Evolutionary conservation across 1,140 invertebrate genomes (phyloP).

Genomic region (Reticulitermes speratus): DNA sequence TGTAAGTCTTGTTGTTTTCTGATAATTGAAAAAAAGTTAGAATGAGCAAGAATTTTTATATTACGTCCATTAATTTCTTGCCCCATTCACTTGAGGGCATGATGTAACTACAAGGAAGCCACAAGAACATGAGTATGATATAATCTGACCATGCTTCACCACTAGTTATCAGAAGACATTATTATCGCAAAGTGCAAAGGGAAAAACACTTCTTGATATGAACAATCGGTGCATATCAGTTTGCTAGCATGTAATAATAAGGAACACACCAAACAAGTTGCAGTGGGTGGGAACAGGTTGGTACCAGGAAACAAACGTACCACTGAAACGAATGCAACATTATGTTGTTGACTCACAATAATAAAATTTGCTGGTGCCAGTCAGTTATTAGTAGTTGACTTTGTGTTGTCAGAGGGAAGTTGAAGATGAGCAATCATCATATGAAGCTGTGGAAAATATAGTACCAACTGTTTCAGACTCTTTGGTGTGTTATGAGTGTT

Average conservation of each 20-base stretch:
- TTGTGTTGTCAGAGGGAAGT: constrained; percentile 22
- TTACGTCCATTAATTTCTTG: too few species aligned
- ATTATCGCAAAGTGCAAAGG: neutral
- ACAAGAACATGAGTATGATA: too few species aligned
- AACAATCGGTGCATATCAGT: constrained; percentile 10
- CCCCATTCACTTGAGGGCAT: too few species aligned
- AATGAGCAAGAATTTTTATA: too few species aligned
- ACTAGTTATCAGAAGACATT: neutral
- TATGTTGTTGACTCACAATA: neutral
- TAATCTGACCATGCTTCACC: neutral
- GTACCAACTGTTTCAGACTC: neutral
- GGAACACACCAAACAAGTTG: neutral
- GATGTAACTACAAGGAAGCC: too few species aligned
- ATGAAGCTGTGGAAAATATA: constrained; percentile 24
- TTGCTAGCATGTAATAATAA: neutral
- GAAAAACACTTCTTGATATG: neutral
- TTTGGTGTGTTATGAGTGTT: neutral
- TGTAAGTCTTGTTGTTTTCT: too few species aligned
- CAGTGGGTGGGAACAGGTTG: neutral
- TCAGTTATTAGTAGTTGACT: constrained; percentile 5
- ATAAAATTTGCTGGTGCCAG: neutral
- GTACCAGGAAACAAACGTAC: neutral
- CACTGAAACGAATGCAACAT: constrained; percentile 6
- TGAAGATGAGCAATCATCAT: constrained; percentile 29
- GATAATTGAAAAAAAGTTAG: too few species aligned